A percentile compares a stretch with the other conserved stretches of the same genome.
These are phyloP conservation scores for Acrocephalus kingi DNA, from an alignment of 2,113 vertebrate genomes.

Conservation along the genomic window DNA sequence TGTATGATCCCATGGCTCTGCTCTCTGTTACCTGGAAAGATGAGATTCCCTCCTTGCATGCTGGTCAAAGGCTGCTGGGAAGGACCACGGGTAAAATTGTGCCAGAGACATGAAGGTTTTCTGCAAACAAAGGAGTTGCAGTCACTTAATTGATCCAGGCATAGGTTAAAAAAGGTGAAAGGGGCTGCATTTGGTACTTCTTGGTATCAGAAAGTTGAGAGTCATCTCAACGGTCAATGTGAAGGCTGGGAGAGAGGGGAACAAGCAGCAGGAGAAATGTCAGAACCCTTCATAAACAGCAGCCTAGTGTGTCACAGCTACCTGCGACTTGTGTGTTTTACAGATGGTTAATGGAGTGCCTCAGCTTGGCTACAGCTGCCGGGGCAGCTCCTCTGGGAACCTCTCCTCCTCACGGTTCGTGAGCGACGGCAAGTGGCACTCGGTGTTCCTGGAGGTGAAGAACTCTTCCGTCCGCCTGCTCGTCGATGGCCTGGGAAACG, in stretches of 20 bases:
- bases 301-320: neutral
- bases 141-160: neutral
- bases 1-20: neutral
- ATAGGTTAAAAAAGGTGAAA: neutral
- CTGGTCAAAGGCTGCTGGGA: neutral
- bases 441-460: conserved; percentile 82
- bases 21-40: neutral
- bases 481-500: conserved; percentile 69
- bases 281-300: neutral
- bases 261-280: neutral
- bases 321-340: neutral
- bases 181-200: neutral
- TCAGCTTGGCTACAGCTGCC: conserved; percentile 81
- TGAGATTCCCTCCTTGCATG: neutral
- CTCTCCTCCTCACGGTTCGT: conserved; percentile 67
- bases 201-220: neutral
- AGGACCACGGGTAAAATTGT: neutral
- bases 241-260: neutral
- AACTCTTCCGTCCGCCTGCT: conserved; percentile 71
- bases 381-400: conserved; percentile 33
- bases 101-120: neutral
- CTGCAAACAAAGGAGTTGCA: neutral
- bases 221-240: neutral
- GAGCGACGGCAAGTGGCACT: conserved; percentile 84
- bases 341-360: conserved; percentile 82